These are phyloP conservation scores for Heterodera schachtii DNA, from an alignment of 1,140 invertebrate genomes.

Conservation along the genomic window DNA sequence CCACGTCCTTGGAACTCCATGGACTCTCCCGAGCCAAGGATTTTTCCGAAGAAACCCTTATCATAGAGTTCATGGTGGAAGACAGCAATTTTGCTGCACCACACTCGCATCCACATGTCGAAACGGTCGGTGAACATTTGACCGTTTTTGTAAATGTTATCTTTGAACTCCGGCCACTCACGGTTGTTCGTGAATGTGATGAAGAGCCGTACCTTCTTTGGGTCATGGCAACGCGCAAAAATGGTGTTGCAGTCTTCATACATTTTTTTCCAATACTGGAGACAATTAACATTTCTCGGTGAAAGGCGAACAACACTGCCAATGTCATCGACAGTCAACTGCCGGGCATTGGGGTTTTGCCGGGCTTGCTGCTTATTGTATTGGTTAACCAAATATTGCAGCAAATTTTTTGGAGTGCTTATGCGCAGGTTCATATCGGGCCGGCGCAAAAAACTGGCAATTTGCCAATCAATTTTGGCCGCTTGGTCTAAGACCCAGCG, in stretches of 20 bases:
- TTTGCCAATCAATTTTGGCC: too few species aligned
- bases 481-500: too few species aligned
- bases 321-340: background rate
- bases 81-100: background rate
- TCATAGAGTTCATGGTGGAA: background rate
- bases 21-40: conserved; percentile 8
- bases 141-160: too few species aligned
- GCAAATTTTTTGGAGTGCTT: background rate
- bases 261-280: background rate
- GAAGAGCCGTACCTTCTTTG: too few species aligned
- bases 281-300: background rate
- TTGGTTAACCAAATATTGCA: background rate
- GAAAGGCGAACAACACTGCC: conserved; percentile 19
- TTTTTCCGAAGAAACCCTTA: background rate
- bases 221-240: too few species aligned
- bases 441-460: background rate
- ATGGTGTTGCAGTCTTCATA: too few species aligned
- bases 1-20: conserved; percentile 22
- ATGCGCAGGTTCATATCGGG: background rate
- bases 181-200: too few species aligned
- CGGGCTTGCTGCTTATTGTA: too few species aligned
- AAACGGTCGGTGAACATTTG: background rate
- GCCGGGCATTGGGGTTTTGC: too few species aligned
- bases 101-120: background rate
- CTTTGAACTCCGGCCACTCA: too few species aligned